A percentile compares a stretch with the other conserved stretches of the same genome.
Evolutionary conservation across 2,113 vertebrate genomes (phyloP).

Genomic region (Peromyscus leucopus): DNA sequence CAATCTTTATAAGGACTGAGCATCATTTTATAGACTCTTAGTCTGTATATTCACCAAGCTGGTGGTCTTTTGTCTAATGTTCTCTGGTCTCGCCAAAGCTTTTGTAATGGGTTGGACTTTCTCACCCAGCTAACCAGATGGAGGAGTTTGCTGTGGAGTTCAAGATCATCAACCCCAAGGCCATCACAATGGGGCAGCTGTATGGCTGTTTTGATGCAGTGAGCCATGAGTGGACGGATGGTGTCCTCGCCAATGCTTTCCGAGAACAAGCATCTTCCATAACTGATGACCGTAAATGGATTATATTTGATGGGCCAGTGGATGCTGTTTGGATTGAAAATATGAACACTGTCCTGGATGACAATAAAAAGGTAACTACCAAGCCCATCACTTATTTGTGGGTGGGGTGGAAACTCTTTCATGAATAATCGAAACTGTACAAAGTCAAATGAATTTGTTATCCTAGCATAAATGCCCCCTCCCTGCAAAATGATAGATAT

Average conservation of each 20-base stretch:
- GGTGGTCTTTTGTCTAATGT: background rate
- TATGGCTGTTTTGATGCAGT: conserved; percentile 95
- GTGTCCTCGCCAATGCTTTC: conserved; percentile 92
- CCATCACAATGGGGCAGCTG: conserved; percentile 95
- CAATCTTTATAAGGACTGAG: background rate
- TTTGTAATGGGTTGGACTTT: conserved; percentile 59
- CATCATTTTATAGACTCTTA: background rate
- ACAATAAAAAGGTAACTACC: conserved; percentile 95
- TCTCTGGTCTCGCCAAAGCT: background rate
- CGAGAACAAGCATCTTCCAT: conserved; percentile 91
- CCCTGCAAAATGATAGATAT: background rate
- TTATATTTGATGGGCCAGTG: conserved; percentile 97
- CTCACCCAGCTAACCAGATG: conserved; percentile 88
- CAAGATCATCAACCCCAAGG: conserved; percentile 94
- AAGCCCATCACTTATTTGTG: background rate
- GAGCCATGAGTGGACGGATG: conserved; percentile 96
- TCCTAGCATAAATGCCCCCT: background rate
- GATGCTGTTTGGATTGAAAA: conserved; percentile 99
- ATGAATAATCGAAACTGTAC: background rate
- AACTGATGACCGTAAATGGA: conserved; percentile 93
- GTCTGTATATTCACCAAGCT: background rate
- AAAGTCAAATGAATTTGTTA: background rate
- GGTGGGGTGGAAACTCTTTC: background rate
- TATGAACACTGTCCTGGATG: conserved; percentile 97
- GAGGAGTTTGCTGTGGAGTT: conserved; percentile 94